Conservation (phyloP, 35 echinoderm and acorn worm species). For the Hemicentrotus pulcherrimus region DNA sequence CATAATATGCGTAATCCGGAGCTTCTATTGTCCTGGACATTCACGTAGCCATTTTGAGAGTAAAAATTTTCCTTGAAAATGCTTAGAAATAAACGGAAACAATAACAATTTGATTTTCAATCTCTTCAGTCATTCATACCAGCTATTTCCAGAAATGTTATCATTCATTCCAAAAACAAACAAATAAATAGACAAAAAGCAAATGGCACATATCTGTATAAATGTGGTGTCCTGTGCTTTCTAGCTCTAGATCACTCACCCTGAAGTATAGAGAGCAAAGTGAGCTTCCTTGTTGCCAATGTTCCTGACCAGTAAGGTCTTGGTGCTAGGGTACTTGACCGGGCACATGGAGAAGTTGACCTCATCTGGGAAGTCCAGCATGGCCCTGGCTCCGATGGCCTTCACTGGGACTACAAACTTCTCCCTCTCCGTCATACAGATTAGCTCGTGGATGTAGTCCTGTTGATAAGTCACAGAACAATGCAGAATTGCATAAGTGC, state of each 20-base stretch:
- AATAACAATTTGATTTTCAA: too few relatives aligned
- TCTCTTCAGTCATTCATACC: too few relatives aligned
- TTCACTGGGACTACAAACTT: slow-evolving; percentile 96
- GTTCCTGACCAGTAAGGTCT: slow-evolving; percentile 92
- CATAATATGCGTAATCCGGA: too few relatives aligned
- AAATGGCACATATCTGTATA: too few relatives aligned
- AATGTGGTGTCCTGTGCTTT: too few relatives aligned
- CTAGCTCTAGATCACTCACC: slow-evolving; percentile 52
- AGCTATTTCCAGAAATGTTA: too few relatives aligned
- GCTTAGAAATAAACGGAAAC: too few relatives aligned
- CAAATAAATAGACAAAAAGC: too few relatives aligned
- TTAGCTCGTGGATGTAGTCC: slow-evolving; percentile 98
- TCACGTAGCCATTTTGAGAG: too few relatives aligned
- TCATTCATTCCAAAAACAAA: too few relatives aligned
- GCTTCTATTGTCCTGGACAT: too few relatives aligned
- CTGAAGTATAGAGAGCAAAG: slow-evolving; percentile 75
- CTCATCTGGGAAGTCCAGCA: slow-evolving; percentile 96
- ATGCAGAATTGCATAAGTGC: neutral
- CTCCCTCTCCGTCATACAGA: slow-evolving; percentile 98
- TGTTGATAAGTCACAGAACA: neutral
- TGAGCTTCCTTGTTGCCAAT: slow-evolving; percentile 93
- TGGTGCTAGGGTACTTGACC: slow-evolving; percentile 88
- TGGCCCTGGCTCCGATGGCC: slow-evolving; percentile 85
- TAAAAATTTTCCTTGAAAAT: too few relatives aligned
- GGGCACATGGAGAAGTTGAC: slow-evolving; percentile 95